Evolutionary conservation across 2,113 vertebrate genomes (phyloP).

Genomic region (Deroptyus accipitrinus): DNA sequence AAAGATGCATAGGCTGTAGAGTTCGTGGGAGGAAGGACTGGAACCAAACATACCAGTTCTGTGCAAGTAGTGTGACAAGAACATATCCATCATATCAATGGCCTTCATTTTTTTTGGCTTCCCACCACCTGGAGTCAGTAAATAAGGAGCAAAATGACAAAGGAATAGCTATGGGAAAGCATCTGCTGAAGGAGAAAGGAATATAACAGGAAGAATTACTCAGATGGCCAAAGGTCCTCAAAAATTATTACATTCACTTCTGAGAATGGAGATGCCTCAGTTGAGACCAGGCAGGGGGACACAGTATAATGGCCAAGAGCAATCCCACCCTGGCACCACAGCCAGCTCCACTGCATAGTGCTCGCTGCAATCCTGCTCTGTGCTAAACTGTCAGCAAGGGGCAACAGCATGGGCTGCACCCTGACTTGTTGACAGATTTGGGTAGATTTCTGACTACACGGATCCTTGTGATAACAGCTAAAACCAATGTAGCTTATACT

Average conservation of each 20-base stretch:
- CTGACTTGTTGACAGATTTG: not conserved
- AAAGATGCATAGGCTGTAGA: not conserved
- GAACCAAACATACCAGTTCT: not conserved
- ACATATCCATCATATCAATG: not conserved
- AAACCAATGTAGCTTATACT: not conserved
- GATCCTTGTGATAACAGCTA: not conserved
- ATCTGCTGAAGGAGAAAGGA: not conserved
- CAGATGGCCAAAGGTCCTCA: not conserved
- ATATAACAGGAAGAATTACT: not conserved
- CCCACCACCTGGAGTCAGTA: not conserved
- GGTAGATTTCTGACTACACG: not conserved
- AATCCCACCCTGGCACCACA: not conserved
- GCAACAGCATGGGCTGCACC: not conserved
- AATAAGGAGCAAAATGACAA: not conserved
- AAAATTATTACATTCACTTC: accelerated
- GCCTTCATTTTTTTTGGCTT: not conserved
- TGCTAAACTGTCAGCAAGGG: not conserved
- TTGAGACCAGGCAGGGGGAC: not conserved
- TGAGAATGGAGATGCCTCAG: not conserved
- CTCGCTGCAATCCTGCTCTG: not conserved
- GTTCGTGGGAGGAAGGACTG: not conserved
- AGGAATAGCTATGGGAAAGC: not conserved
- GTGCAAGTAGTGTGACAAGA: not conserved
- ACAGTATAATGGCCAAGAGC: accelerated
- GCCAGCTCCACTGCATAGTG: not conserved